Conservation (phyloP, 2,113 vertebrate species). For the Zosterops japonicus region DNA sequence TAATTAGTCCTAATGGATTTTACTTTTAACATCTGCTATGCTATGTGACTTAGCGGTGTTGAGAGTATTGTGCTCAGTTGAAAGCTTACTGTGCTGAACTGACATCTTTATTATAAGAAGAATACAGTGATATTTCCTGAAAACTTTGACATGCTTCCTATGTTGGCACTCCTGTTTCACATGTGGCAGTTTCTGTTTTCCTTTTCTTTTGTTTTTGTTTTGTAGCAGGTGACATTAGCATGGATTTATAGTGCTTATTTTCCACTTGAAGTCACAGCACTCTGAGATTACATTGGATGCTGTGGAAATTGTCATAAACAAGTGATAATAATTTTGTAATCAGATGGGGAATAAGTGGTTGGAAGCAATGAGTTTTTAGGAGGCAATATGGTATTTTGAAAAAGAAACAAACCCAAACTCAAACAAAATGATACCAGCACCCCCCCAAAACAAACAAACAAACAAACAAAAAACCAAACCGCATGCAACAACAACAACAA, state of each 20-base stretch:
- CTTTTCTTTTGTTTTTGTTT: background rate
- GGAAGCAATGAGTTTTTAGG: background rate
- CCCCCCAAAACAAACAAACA: too few relatives aligned
- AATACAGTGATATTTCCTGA: background rate
- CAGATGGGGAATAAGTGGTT: background rate
- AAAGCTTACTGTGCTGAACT: conserved; percentile 29
- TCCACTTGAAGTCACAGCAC: background rate
- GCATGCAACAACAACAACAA: background rate
- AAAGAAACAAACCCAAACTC: background rate
- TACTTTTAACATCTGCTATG: conserved; percentile 53
- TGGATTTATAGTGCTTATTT: conserved; percentile 27
- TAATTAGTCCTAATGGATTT: conserved; percentile 63
- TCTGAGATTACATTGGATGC: background rate
- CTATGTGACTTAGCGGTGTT: conserved; percentile 28
- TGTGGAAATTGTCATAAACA: conserved; percentile 16
- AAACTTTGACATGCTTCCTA: background rate
- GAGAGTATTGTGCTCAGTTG: background rate
- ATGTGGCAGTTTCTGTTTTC: background rate
- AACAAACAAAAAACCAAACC: too few relatives aligned
- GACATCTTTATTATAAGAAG: background rate
- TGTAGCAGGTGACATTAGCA: background rate
- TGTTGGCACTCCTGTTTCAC: background rate
- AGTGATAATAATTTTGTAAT: conserved; percentile 12
- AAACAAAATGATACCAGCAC: background rate
- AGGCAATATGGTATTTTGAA: background rate